Evolutionary conservation across 2,113 vertebrate species (phyloP), one percentile per base, ranked within the genome.

Genomic region (Tauraco erythrolophus): DNA sequence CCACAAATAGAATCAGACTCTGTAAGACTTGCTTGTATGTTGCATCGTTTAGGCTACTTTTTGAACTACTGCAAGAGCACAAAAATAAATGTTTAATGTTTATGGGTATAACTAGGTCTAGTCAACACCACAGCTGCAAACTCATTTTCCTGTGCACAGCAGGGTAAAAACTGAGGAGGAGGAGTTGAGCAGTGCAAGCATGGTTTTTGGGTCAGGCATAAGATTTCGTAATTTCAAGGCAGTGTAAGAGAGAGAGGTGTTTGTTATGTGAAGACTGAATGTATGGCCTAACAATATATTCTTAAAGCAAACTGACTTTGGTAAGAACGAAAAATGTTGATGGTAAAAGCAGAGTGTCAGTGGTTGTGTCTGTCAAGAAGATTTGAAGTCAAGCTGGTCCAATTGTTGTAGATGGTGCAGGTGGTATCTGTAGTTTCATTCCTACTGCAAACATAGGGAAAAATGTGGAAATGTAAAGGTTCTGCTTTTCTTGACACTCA

Each of bases 401-500:
- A 11, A 1, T 70, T 90, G 88, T 82, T 94, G 76, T 79, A 80
- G 83, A 22, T 72, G 60, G 14, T 30, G 60, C 48, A 80, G 54
- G 24, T 60, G 41, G 56, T 79, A 84, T 69, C 68, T 56, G 33
- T 28, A n/a, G 12, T 93, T 90, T 89, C 53, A 50, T 85, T 93
- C 56, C 57, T 70, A 41, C 45, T 95, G 72, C 87, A 97, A 94
- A 65, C 23, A 16, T 61, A 93, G 75, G 33, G 69, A 21, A 35
- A 84, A 88, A 62, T 16, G 46, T 84, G 87, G 89, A 84, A 97
- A 70, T 82, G 76, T 83, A 65, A 91, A 93, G 89, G 53, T 86
- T 84, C 62, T 88, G 92, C 70, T 97, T 97, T 98, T 92, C 56
- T 68, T 71, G 79, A 65, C 50, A 28, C 45, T 72, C 61, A 68